These are phyloP conservation scores for Trachythela sp. DNA, from an alignment of 64 coral and sea anemone species.

Conservation along the genomic window DNA sequence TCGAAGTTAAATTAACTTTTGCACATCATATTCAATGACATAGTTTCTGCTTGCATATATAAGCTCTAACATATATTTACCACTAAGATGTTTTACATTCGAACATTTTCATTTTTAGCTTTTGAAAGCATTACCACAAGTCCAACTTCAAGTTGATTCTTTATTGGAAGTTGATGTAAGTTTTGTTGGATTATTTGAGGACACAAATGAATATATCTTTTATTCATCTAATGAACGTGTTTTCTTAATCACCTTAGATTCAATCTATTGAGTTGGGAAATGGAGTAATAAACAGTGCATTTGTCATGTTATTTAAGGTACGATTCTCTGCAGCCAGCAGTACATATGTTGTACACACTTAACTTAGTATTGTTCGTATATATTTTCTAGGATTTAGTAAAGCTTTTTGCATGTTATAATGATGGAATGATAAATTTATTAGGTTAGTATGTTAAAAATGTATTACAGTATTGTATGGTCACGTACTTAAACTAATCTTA, in stretches of 20 bases:
- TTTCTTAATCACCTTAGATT: slow-evolving; percentile 34
- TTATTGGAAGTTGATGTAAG: slow-evolving; percentile 90
- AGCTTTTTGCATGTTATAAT: slow-evolving; percentile 97
- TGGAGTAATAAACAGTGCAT: slow-evolving; percentile 98
- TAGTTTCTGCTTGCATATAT: no score
- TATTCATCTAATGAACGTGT: neutral
- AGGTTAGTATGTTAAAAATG: slow-evolving; percentile 62
- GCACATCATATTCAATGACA: no score
- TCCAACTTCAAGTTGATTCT: slow-evolving; percentile 87
- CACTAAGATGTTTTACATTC: no score
- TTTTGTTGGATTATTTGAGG: neutral
- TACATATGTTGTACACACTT: neutral
- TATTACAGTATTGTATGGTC: neutral
- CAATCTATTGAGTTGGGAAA: slow-evolving; percentile 86
- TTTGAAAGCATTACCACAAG: slow-evolving; percentile 73
- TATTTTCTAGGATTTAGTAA: slow-evolving; percentile 72
- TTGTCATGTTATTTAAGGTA: slow-evolving; percentile 97
- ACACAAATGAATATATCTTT: no score
- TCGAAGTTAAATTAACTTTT: no score
- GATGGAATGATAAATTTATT: slow-evolving; percentile 96
- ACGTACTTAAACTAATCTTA: no score
- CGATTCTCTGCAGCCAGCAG: neutral
- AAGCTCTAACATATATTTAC: no score
- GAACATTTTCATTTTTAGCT: slow-evolving; percentile 45
- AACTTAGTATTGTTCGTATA: neutral